Evolutionary conservation across 2,113 vertebrate species (phyloP), one percentile per base, ranked within the genome.

Genomic region (Pantherophis guttatus): DNA sequence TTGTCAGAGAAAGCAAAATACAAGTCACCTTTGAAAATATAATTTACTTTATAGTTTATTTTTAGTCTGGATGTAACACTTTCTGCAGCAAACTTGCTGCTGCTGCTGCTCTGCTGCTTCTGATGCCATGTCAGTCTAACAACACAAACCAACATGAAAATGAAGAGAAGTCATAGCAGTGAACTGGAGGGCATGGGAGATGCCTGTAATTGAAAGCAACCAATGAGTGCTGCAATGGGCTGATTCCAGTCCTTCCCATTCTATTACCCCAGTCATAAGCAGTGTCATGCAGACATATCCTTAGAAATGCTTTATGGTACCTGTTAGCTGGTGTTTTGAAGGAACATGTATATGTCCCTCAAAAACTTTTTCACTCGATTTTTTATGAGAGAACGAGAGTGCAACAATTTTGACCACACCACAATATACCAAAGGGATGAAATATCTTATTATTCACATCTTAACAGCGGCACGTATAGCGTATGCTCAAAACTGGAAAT

Each of bases 331-430:
- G 8, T 8, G 70, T 39, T 75, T 75, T 17, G 70, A 19, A 39
- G 70, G 70, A 39, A 39, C 2, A 75, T 75, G n/a, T 39, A 33
- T 33, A 75, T 19, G 70, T 19, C 13, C n/a, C 15, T 75, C 62
- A 92, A 58, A 6, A 70, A 88, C 70, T 39, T 90, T 90, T 81
- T 93, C 90, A 8, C 91, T 53, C 86, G 21, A 5, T 92, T 44
- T 33, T 89, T 93, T 93, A 86, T 75, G 24, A 90, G 0, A 0
- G 58, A 55, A 87, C 0, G 29, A 94, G 13, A 92, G 62, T 92
- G 75, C 39, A 44, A 44, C 39, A 44, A 44, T 44, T 44, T 44
- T 44, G 39, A 44, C 39, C 39, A 44, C 39, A 44, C 39, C 39
- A 44, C 39, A 44, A 44, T 44, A 44, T 44, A 44, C 39, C 39